Base-by-base conservation (phyloP, 2,797 vertebrate species). In the Hypotaenidia philippensis region DNA sequence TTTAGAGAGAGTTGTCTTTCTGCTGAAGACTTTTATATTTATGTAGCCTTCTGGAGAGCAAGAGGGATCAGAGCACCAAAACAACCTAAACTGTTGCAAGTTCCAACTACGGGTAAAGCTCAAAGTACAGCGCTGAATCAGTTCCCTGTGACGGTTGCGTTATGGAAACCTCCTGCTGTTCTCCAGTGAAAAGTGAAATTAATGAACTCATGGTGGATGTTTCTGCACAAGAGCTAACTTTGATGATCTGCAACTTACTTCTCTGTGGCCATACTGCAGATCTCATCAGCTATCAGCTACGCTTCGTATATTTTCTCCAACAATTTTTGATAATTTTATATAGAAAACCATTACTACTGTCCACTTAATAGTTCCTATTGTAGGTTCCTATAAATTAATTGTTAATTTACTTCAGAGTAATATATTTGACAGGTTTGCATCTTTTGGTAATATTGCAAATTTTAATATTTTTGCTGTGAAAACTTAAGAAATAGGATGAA, bases 311-410 rank as follows among this genome's bases (percentile, higher is more conserved):
- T 97, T 97, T 96, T 96, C 95, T 95, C 80, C 68, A 85, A 96
- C 61, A 69, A 83, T 95, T 98, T 98, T 97, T 95, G 96, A 97
- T 97, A 97, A 90, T 98, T 98, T 98, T 98, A 91, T 98, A 98
- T 91, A 92, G 57, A 88, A 87, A 94, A 86, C 71, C 92, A 83
- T 89, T 92, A 84, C 57, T 96, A 84, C 76, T 81, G 57, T 87
- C 93, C 91, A 93, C 88, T 95, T 96, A 90, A 93, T 95, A 95
- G 66, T 92, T 95, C 85, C 50, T 93, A 74, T 87, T 64, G 66
- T 90, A 94, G 90, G 69, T 74, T 93, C 87, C 61, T 93, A 49
- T 93, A 94, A 90, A 93, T 57, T 61, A 96, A 91, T 84, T 93
- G 81, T 87, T 94, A 76, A 88, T 89, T 95, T 97, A 89, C 70